Base-by-base conservation (phyloP, 2,888 invertebrate species). In the Perithous albicinctus region DNA sequence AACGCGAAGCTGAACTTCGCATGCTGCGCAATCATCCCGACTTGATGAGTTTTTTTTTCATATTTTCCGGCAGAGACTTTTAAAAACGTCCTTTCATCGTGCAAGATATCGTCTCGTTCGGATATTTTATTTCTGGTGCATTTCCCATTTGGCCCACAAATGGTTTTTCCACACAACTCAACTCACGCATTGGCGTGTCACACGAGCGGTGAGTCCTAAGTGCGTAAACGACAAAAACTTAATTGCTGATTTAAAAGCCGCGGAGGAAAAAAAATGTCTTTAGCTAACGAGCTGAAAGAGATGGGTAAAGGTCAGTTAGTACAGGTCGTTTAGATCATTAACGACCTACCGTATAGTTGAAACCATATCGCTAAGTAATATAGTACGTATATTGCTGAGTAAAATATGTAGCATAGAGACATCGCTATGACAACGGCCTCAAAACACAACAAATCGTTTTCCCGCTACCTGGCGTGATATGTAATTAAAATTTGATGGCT, bases 1-100 rank as follows among this genome's bases (percentile, higher is more conserved):
- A 18, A 32, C 23, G 23, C 35, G 4, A 10, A n/a, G 32, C 26
- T 51, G 8, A 64, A 54, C 35, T 35, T 20, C 15, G 26, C 35
- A 86, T 85, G 85, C n/a, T n/a, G n/a, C n/a, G 88, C 88, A 89
- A 90, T 90, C 89, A 88, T 90, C 88, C 88, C 86, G 86, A 85
- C 88, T 90, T 88, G 89, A 89, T 88, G 89, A 89, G 86, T 89
- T 89, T 89, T 90, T 89, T 89, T 90, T 89, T 35, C 51, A 87
- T 89, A 89, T 90, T 89, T 90, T 88, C 88, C 88, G 83, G 46
- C 83, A 87, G 88, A 87, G 88, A 87, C 88, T 88, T 90, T 90
- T 86, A 88, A 90, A 90, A 89, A 90, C 86, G 86, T 85, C 86
- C 86, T 87, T 84, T 88, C 87, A 87, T 85, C 90, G 90, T 89